phyloP scores from a whole-genome alignment of 2,888 invertebrate genomes.

The Himalopsyche anomala region DNA sequence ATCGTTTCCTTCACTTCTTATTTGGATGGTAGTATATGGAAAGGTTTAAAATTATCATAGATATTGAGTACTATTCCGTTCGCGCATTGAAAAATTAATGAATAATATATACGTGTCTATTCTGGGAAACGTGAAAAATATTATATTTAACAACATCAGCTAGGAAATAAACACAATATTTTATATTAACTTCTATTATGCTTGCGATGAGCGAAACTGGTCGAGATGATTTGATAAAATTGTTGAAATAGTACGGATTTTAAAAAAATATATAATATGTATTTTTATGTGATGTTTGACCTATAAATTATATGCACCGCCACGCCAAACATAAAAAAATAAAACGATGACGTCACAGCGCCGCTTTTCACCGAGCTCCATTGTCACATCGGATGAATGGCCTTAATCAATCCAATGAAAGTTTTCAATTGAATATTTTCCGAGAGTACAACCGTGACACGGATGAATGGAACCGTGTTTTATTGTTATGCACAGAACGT shows the following conservation, averaged over 20 bases:
- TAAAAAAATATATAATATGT: neutral
- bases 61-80: too few relatives aligned
- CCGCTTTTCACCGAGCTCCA: neutral
- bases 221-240: neutral
- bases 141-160: too few relatives aligned
- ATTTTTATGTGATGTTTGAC: neutral
- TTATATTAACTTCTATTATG: too few relatives aligned
- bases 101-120: too few relatives aligned
- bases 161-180: too few relatives aligned
- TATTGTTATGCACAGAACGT: neutral
- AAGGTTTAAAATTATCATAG: too few relatives aligned
- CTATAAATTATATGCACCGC: neutral
- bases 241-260: neutral
- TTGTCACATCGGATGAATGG: neutral
- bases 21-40: too few relatives aligned
- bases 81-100: too few relatives aligned
- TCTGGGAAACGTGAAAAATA: too few relatives aligned
- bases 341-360: slow-evolving; percentile 10
- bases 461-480: neutral
- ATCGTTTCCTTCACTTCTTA: too few relatives aligned
- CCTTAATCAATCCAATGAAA: neutral
- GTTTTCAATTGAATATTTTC: slow-evolving; percentile 1
- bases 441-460: neutral
- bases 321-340: neutral
- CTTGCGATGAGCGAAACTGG: neutral